These are phyloP conservation scores for Laticauda colubrina DNA, from an alignment of 2,113 vertebrate species.

Conservation along the genomic window DNA sequence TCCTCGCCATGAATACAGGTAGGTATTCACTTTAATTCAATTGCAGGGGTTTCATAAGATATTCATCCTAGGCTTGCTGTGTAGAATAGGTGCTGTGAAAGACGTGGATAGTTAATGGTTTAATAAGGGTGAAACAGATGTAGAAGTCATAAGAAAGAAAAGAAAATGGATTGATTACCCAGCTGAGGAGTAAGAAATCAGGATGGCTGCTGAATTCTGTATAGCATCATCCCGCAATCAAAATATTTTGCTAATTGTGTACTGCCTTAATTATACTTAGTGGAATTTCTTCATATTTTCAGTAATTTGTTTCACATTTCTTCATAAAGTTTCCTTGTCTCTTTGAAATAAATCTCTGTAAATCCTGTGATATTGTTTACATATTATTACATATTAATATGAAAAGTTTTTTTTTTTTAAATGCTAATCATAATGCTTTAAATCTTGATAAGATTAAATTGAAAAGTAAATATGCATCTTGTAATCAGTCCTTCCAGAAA, in stretches of 20 bases:
- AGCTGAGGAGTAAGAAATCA: background rate
- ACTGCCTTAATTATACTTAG: background rate
- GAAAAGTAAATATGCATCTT: background rate
- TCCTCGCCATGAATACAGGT: background rate
- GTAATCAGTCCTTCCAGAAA: background rate
- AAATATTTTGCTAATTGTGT: background rate
- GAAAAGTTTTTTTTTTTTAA: background rate
- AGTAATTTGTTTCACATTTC: background rate
- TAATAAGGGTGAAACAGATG: background rate
- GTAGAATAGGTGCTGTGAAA: background rate
- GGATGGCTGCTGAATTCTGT: background rate
- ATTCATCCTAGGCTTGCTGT: background rate
- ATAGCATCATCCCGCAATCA: background rate
- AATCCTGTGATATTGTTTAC: background rate
- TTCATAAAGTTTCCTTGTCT: background rate
- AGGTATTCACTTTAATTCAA: background rate
- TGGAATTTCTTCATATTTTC: background rate
- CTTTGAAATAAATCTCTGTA: background rate
- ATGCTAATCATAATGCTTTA: background rate
- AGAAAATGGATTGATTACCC: background rate
- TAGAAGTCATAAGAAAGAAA: too few relatives aligned
- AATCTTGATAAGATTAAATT: background rate
- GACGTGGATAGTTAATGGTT: background rate
- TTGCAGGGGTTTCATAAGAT: background rate
- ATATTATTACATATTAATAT: background rate